These are phyloP conservation scores for Gasterosteus aculeatus DNA, from an alignment of 2,113 vertebrate species.

Conservation along the genomic window DNA sequence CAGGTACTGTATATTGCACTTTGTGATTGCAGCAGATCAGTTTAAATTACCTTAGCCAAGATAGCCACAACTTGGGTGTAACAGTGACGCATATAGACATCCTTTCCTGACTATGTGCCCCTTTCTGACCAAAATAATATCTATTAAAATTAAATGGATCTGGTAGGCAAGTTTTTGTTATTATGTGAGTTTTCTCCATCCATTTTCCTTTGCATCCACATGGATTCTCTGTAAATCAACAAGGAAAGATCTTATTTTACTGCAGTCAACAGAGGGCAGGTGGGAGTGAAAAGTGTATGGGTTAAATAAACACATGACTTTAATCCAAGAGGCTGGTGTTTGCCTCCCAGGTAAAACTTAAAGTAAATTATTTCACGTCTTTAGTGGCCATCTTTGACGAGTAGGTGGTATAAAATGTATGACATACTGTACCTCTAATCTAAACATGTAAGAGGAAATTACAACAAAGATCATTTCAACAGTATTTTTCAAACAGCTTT, in stretches of 20 bases:
- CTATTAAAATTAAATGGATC: conserved; percentile 54
- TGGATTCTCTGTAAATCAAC: conserved; percentile 16
- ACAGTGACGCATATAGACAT: conserved; percentile 65
- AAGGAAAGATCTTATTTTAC: neutral
- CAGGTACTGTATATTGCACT: neutral
- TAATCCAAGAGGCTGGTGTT: neutral
- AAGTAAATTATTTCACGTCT: too few species aligned
- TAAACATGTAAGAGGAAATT: neutral
- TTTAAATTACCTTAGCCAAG: conserved; percentile 47
- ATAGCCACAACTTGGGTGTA: neutral
- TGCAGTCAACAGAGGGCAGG: neutral
- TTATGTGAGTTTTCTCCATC: neutral
- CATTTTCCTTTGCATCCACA: conserved; percentile 33
- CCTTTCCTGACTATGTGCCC: rapidly evolving
- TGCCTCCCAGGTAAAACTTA: neutral
- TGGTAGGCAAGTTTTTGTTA: conserved; percentile 54
- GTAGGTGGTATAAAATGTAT: neutral
- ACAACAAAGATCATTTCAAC: neutral
- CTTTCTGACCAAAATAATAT: conserved; percentile 29
- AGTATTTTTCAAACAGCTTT: neutral
- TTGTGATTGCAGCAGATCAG: neutral
- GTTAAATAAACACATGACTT: too few species aligned
- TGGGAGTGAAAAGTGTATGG: too few species aligned
- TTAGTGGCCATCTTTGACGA: too few species aligned
- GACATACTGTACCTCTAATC: neutral